Evolutionary conservation across 2,113 vertebrate species (phyloP).

Genomic region (Hemiprocne comata): DNA sequence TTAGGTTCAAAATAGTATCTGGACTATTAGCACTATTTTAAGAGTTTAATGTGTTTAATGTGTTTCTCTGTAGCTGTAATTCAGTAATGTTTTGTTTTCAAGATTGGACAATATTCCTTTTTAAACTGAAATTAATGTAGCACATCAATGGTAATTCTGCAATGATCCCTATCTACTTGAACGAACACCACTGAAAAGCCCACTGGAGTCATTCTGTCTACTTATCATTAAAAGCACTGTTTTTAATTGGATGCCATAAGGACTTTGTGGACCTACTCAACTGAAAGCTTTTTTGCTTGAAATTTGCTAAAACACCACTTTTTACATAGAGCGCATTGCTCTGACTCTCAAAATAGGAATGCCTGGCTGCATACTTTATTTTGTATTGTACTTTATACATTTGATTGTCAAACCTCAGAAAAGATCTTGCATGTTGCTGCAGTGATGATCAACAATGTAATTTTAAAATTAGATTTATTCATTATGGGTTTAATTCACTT

Average conservation of each 20-base stretch:
- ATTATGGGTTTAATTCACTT: slow-evolving; percentile 58
- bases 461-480: slow-evolving; percentile 68
- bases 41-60: background rate
- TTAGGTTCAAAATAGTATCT: background rate
- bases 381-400: background rate
- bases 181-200: background rate
- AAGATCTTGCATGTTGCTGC: slow-evolving; percentile 35
- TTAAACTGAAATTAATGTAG: slow-evolving; percentile 37
- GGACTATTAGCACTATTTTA: background rate
- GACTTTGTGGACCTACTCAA: background rate
- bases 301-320: background rate
- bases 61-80: background rate
- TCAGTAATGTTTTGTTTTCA: background rate
- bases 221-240: background rate
- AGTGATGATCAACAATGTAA: slow-evolving; percentile 52
- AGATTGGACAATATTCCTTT: background rate
- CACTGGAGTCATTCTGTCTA: slow-evolving; percentile 50
- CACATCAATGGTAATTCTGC: background rate
- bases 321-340: background rate
- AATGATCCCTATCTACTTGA: slow-evolving; percentile 4
- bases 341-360: background rate
- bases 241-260: background rate
- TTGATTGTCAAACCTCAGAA: slow-evolving; percentile 7
- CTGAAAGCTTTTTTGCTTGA: background rate
- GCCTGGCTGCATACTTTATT: background rate